phyloP scores from a whole-genome alignment of 2,888 invertebrate species.

The Ophion ventricosus region DNA sequence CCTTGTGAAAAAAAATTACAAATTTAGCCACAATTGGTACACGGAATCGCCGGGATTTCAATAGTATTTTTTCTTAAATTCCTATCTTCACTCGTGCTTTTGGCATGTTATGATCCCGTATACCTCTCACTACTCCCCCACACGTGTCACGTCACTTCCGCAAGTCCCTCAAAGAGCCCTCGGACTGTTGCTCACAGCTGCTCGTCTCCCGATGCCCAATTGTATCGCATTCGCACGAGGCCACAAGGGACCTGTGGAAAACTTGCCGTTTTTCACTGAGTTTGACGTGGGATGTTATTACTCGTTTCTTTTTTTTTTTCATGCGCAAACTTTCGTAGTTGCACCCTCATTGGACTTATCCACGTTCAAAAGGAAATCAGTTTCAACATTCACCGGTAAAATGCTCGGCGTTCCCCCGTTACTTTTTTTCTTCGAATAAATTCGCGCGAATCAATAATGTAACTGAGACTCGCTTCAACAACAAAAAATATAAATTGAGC shows the following conservation, averaged over 20 bases:
- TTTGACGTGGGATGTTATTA: background rate
- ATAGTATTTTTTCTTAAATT: background rate
- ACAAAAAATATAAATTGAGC: background rate
- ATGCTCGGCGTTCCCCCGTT: background rate
- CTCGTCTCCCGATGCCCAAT: background rate
- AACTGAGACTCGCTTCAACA: background rate
- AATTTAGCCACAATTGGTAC: background rate
- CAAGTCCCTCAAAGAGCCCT: background rate
- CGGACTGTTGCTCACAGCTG: background rate
- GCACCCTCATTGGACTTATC: background rate
- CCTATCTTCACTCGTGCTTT: background rate
- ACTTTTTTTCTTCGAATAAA: background rate
- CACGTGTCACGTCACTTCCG: background rate
- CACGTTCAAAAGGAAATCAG: background rate
- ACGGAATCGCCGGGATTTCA: background rate
- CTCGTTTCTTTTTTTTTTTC: background rate
- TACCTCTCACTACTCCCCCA: background rate
- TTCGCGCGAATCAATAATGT: background rate
- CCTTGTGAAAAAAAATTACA: background rate
- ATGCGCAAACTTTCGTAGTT: background rate
- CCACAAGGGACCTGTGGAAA: background rate
- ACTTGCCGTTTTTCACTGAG: background rate
- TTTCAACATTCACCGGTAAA: background rate
- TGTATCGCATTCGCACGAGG: background rate
- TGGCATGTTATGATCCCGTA: background rate